These are phyloP conservation scores for Scomberomorus guttatus DNA, from an alignment of 2,797 vertebrate species.

Conservation along the genomic window DNA sequence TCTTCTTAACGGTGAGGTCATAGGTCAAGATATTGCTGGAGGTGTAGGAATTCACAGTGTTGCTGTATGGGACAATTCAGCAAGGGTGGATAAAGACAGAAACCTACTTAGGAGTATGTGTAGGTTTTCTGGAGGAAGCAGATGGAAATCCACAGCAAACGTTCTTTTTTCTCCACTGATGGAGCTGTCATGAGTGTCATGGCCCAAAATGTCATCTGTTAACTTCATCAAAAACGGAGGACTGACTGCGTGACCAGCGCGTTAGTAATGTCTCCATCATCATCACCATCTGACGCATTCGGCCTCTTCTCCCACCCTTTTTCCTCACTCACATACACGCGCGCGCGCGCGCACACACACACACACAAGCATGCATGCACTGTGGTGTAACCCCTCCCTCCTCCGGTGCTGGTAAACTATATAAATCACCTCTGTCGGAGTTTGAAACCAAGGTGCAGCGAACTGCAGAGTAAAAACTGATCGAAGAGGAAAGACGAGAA, in stretches of 20 bases:
- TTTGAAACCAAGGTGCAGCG: conserved; percentile 41
- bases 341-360: neutral
- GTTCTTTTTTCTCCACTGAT: neutral
- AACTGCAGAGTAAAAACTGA: conserved; percentile 34
- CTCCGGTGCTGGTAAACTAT: conserved; percentile 55
- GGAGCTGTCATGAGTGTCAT: conserved; percentile 30
- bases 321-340: neutral
- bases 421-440: conserved; percentile 68
- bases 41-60: neutral
- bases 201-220: conserved; percentile 70
- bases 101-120: neutral
- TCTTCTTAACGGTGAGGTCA: neutral
- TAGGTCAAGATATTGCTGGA: neutral
- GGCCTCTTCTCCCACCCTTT: conserved; percentile 52
- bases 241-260: conserved; percentile 35
- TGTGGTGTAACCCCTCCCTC: conserved; percentile 57
- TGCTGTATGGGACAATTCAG: neutral
- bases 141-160: conserved; percentile 1
- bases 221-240: conserved; percentile 48
- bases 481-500: conserved; percentile 20
- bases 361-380: neutral
- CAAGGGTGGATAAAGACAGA: no score
- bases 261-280: conserved; percentile 69
- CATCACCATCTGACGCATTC: conserved; percentile 72
- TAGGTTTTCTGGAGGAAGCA: neutral